Evolutionary conservation across 2,888 invertebrate species (phyloP).

Genomic region (Brachyptera putata): DNA sequence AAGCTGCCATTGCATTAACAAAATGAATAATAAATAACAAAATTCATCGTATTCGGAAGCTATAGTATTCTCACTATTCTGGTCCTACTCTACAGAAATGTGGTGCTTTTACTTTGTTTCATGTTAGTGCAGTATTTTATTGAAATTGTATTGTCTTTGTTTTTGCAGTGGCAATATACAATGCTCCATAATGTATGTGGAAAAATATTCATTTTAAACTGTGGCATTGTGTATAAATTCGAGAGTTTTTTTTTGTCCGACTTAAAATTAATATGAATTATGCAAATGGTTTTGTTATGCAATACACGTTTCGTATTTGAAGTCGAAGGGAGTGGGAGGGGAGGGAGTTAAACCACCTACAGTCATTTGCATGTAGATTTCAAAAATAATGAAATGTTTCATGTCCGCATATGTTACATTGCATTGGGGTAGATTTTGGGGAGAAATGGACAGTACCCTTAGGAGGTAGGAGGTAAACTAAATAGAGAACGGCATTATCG

Average conservation of each 20-base stretch:
- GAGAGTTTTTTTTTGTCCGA: neutral
- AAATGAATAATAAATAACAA: no score
- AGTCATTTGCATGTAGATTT: conserved; percentile 20
- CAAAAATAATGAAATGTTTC: conserved; percentile 10
- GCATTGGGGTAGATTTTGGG: neutral
- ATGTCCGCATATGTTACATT: conserved; percentile 3
- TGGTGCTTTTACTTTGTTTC: neutral
- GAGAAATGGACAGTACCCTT: neutral
- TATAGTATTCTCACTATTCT: no score
- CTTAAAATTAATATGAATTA: neutral
- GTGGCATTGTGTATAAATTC: neutral
- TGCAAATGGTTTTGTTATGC: conserved; percentile 2
- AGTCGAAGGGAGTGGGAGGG: no score
- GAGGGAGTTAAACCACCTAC: conserved; percentile 13
- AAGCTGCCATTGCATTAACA: no score
- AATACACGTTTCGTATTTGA: conserved; percentile 6
- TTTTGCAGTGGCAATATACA: neutral
- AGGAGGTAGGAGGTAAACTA: neutral
- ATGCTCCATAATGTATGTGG: neutral
- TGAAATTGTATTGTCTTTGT: neutral
- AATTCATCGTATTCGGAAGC: no score
- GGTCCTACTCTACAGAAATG: no score
- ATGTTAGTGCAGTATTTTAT: neutral
- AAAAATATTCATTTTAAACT: neutral
- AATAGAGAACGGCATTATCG: neutral